A percentile compares a stretch with the other conserved stretches of the same genome.
Conservation (phyloP, 2,113 vertebrate genomes). For the Leptobrachium leishanense region DNA sequence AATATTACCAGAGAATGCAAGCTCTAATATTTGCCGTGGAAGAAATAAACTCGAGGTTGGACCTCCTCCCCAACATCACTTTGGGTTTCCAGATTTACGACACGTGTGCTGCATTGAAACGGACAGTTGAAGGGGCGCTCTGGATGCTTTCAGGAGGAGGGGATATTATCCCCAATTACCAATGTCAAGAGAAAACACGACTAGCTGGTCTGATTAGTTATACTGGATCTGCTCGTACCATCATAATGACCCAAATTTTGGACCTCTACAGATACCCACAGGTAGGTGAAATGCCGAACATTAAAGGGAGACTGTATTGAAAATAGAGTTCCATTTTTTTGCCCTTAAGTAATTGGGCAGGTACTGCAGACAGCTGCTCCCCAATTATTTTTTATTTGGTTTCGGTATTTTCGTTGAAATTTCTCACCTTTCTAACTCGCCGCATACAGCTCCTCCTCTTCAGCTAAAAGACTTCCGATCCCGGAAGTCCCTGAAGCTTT, state of each 20-base stretch:
- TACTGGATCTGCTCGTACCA: slow-evolving; percentile 30
- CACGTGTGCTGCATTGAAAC: slow-evolving; percentile 6
- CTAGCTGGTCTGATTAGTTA: slow-evolving; percentile 29
- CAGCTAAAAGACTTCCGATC: no score
- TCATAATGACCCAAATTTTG: slow-evolving; percentile 25
- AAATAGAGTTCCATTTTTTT: no score
- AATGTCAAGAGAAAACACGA: not conserved
- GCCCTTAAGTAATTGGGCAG: no score
- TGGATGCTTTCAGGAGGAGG: slow-evolving; percentile 20
- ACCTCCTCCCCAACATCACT: not conserved
- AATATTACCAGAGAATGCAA: slow-evolving; percentile 19
- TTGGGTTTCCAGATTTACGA: slow-evolving; percentile 35
- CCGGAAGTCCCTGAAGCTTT: no score
- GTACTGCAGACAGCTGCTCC: no score
- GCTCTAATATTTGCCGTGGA: not conserved
- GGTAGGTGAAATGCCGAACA: not conserved
- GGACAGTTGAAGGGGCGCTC: slow-evolving; percentile 1
- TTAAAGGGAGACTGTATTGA: not conserved
- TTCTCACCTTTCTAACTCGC: no score
- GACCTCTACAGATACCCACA: slow-evolving; percentile 29
- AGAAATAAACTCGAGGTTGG: no score
- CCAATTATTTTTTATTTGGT: no score
- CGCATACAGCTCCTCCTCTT: no score
- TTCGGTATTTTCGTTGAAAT: no score
- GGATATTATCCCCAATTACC: slow-evolving; percentile 19